Percentiles rank a stretch among this genome's conserved stretches.
phyloP scores from a whole-genome alignment of 2,113 vertebrate genomes.

The Leptocoma aspasia region DNA sequence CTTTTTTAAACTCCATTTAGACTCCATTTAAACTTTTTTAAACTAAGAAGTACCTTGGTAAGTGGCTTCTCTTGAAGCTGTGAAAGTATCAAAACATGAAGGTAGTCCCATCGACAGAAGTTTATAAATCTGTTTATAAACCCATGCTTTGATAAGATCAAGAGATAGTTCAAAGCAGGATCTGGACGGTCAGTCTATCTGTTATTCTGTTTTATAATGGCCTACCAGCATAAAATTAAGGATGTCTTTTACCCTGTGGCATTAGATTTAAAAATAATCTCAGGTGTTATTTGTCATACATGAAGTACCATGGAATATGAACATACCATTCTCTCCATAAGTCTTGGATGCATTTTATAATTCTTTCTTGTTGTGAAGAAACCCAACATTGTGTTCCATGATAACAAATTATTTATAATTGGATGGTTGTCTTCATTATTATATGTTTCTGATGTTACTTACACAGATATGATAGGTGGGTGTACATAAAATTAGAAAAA shows the following conservation, averaged over 20 bases:
- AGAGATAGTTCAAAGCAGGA: neutral
- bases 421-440: neutral
- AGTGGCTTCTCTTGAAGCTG: neutral
- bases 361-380: neutral
- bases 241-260: rapidly evolving
- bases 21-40: too few relatives aligned
- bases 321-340: neutral
- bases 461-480: neutral
- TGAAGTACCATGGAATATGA: neutral
- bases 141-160: neutral
- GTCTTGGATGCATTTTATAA: neutral
- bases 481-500: neutral
- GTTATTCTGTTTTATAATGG: neutral
- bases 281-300: neutral
- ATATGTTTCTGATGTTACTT: neutral
- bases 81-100: neutral
- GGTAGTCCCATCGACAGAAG: neutral
- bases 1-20: neutral
- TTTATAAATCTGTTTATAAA: neutral
- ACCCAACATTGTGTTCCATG: neutral
- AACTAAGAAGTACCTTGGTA: neutral
- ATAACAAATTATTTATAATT: neutral
- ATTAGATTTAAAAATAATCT: neutral
- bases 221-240: neutral
- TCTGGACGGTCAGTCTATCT: neutral